These are phyloP conservation scores for Drosophila stalkeri DNA, from an alignment of 2,888 invertebrate species.

Conservation along the genomic window DNA sequence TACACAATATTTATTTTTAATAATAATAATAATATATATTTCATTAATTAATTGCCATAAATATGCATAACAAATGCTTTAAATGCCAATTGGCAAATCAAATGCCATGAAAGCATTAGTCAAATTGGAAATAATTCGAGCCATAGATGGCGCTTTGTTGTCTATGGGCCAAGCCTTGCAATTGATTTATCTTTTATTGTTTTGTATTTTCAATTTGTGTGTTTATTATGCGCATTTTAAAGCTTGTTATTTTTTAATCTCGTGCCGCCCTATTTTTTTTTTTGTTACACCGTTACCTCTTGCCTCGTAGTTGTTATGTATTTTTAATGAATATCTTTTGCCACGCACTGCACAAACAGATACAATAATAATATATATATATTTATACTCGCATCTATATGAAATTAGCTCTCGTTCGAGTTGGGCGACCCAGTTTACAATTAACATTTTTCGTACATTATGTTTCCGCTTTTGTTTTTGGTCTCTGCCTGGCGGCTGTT, in stretches of 20 bases:
- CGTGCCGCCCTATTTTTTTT: slow-evolving; percentile 65
- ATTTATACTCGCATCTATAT: neutral
- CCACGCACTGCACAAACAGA: slow-evolving; percentile 48
- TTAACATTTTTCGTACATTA: slow-evolving; percentile 48
- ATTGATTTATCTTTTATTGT: slow-evolving; percentile 15
- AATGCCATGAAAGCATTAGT: slow-evolving; percentile 19
- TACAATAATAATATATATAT: slow-evolving; percentile 32
- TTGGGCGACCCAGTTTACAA: slow-evolving; percentile 68
- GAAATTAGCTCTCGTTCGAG: slow-evolving; percentile 44
- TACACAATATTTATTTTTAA: neutral
- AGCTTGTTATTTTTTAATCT: slow-evolving; percentile 77
- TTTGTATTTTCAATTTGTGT: slow-evolving; percentile 22
- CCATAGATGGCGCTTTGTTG: slow-evolving; percentile 25
- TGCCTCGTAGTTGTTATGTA: slow-evolving; percentile 36
- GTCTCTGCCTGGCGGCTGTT: slow-evolving; percentile 30
- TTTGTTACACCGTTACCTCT: neutral
- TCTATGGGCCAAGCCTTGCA: slow-evolving; percentile 40
- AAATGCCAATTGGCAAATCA: slow-evolving; percentile 36
- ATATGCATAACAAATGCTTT: slow-evolving; percentile 3
- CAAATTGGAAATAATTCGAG: slow-evolving; percentile 10
- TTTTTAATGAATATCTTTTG: slow-evolving; percentile 71
- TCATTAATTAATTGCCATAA: neutral
- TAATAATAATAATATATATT: neutral
- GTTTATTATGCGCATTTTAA: slow-evolving; percentile 74
- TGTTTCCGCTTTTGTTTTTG: slow-evolving; percentile 49